Evolutionary conservation across 2,113 vertebrate genomes (phyloP).

Genomic region (Athene noctua): DNA sequence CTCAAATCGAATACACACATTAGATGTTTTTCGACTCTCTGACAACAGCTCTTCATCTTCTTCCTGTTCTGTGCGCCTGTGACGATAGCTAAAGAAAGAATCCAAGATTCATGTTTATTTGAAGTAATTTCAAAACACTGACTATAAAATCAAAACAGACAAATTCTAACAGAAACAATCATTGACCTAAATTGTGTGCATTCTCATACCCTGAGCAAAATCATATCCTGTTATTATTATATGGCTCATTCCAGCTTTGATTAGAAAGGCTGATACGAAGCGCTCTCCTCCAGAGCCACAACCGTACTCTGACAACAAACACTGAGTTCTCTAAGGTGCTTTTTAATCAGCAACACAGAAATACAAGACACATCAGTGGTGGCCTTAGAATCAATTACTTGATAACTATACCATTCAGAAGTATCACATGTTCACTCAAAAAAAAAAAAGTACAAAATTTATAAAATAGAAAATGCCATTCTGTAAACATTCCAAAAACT

Average conservation of each 20-base stretch:
- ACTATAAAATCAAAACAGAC: neutral
- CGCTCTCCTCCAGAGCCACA: neutral
- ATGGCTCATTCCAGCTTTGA: neutral
- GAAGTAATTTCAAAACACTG: neutral
- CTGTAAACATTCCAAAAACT: neutral
- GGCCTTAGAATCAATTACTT: neutral
- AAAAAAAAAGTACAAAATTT: neutral
- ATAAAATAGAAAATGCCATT: neutral
- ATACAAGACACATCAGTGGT: neutral
- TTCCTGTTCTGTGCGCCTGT: slow-evolving; percentile 87
- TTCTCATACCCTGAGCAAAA: neutral
- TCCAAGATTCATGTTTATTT: neutral
- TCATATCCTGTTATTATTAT: neutral
- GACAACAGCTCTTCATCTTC: slow-evolving; percentile 88
- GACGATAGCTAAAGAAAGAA: slow-evolving; percentile 77
- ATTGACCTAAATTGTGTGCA: neutral
- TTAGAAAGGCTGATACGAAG: neutral
- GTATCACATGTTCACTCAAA: neutral
- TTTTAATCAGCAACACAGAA: neutral
- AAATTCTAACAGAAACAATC: neutral
- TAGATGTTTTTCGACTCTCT: slow-evolving; percentile 83
- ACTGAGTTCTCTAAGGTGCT: neutral
- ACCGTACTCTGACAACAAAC: neutral
- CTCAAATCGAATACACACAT: slow-evolving; percentile 85
- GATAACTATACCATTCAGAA: neutral